Base-by-base conservation (phyloP, 2,797 vertebrate species). In the Paedocypris micromegethes region DNA sequence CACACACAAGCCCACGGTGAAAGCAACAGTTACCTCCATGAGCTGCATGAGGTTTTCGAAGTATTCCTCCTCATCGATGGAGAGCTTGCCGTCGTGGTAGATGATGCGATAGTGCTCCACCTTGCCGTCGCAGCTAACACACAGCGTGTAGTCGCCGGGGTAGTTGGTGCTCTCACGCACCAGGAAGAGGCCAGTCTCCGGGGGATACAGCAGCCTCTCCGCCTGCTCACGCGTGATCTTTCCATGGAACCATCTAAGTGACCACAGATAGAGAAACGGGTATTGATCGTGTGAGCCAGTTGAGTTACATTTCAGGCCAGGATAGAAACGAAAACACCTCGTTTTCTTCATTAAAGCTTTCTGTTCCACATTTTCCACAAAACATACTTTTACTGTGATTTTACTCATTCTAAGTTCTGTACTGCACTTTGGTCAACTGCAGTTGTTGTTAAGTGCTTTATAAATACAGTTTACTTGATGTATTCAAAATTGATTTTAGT, bases 41-140 rank as follows among this genome's bases (percentile, higher is more conserved):
- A 99, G 90, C 87, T 98, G 95, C 94, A 99, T 98, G 80, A 99
- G 93, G 83, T 98, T 98, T 60, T 96, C 93, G 0, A 98, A 99
- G 86, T 85, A 98, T 53, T 83, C 91, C 75, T 99, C 97, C 45
- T 96, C 92, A 0, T 99, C 97, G 2, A 99, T 99, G 72, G 90
- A 92, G 73, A 99, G 93, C 84, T 96, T 95, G 87, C 93, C 92
- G 8, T 93, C 78, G 2, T 90, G 85, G 84, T 98, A 97, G 80
- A 94, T 93, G 86, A 99, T 98, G 77, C 89, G 94, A 86, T 98
- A 98, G 85, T 99, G 96, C 88, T 99, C 97, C 88, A 99, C 97
- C 83, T 97, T 98, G 60, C 93, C 90, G 0, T 97, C 94, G 0
- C 94, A 97, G 89, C 94, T 97, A 79, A 99, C 95, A 3, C 97